Base-by-base conservation (phyloP, 1,140 invertebrate genomes). In the Radopholus similis region DNA sequence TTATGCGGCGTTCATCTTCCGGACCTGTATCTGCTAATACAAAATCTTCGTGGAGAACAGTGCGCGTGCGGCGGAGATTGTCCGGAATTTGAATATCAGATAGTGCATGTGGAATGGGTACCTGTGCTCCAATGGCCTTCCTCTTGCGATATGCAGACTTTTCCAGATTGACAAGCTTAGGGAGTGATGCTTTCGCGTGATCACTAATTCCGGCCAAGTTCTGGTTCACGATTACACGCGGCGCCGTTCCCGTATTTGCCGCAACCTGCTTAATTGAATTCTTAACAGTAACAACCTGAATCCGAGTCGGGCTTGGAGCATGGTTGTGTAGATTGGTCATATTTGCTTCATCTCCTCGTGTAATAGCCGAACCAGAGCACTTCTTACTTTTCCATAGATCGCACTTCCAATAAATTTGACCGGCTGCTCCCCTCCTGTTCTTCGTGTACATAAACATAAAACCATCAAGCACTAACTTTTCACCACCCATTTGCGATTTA, bases 161-260 rank as follows among this genome's bases (percentile, higher is more conserved):
- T 54, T 54, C 28, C 4, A 54, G 51, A 23, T 54, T 54, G n/a
- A 54, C 51, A 54, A 54, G 35, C n/a, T 54, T 54, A 15, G 51
- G 51, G n/a, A 54, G 51, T 54, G 51, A 54, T 21, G 35, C 51
- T 5, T 54, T 54, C 30, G 51, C 51, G 15, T 54, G 51, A 32
- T 54, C 51, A 23, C 51, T 54, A 23, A 54, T 54, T 3, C 51
- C 51, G 18, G 51, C 51, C n/a, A 54, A 54, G 30, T 54, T 28
- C 18, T 54, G 28, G 35, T 54, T 54, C 15, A 54, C 51, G 35
- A 54, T 54, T 54, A 32, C 51, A 32, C 51, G 30, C 30, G 51
- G 51, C 30, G 51, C 30, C 5, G 35, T 32, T 32, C 28, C 35
- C n/a, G 51, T 32, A 54, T 21, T 54, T 32, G 35, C 35, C 3